Evolutionary conservation across 2,888 invertebrate genomes (phyloP), one percentile per base, ranked within the genome.

Genomic region (Ormyrus pomaceus): DNA sequence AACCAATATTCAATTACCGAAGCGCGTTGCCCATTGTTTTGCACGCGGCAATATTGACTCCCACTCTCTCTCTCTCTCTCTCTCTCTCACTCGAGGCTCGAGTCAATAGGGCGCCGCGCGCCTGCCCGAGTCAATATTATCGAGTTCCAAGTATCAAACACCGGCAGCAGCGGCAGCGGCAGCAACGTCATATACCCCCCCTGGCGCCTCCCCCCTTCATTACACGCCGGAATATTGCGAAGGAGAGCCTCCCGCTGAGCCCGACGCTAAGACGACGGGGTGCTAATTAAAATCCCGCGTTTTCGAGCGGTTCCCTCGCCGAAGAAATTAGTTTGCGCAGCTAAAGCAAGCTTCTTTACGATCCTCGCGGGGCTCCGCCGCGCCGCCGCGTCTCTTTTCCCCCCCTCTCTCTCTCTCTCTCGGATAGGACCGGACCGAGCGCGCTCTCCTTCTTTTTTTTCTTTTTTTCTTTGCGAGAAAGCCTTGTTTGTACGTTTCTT

Each of bases 71-170:
- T 8, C 34, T 34, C 34, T 34, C 34, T 34, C 19, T 19, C 19
- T 34, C 19, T 19, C 19, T 2, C 19, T 19, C 19, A 19, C 19
- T 19, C 19, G 19, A 1, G 59, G 13, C 66, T 19, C 58, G 34
- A 75, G 59, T 71, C 75, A 66, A 70, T 59, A 70, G 56, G 74
- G 46, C 48, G 64, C 56, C 70, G 19, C 64, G 45, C 45, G 73
- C 62, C 55, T 59, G 81, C 45, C n/a, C 58, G 56, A 79, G 77
- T 81, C 81, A 77, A 77, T 81, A 77, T 80, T 80, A 80, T 80
- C 72, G 80, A 80, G 72, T 77, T 50, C 50, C 56, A 74, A 69
- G 70, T 81, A 71, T 74, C 73, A 72, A 79, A 56, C 51, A 51
- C 8, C 58, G 10, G 7, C 34, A 19, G 19, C 19, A 19, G 19